phyloP scores from a whole-genome alignment of 2,888 invertebrate genomes.

The Heterodera filipjevi region DNA sequence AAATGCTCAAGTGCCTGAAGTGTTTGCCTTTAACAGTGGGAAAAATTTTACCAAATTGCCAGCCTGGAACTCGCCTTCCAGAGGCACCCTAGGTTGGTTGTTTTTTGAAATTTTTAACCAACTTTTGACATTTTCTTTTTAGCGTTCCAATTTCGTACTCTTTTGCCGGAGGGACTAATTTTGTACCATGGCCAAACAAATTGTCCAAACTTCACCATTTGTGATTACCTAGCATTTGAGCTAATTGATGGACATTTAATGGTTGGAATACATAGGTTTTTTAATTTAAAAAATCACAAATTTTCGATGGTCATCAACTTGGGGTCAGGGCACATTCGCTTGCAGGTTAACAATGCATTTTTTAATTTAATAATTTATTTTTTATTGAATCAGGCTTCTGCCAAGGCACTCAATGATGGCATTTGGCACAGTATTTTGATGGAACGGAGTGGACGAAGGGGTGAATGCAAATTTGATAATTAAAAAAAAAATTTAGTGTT shows the following conservation, averaged over 20 bases:
- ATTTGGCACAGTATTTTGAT: slow-evolving; percentile 60
- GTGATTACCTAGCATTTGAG: slow-evolving; percentile 90
- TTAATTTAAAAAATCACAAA: not conserved
- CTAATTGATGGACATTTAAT: slow-evolving; percentile 90
- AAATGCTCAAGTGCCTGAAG: slow-evolving; percentile 55
- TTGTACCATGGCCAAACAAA: slow-evolving; percentile 75
- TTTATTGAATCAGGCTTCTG: slow-evolving; percentile 48
- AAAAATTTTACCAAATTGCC: slow-evolving; percentile 51
- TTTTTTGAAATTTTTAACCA: not conserved
- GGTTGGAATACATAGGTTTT: slow-evolving; percentile 71
- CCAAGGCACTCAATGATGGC: slow-evolving; percentile 53
- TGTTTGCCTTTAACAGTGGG: slow-evolving; percentile 56
- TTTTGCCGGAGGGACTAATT: slow-evolving; percentile 89
- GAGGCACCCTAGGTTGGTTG: slow-evolving; percentile 53
- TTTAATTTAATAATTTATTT: no score
- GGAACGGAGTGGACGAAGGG: slow-evolving; percentile 58
- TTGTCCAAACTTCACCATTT: slow-evolving; percentile 69
- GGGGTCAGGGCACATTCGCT: slow-evolving; percentile 85
- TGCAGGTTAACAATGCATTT: no score
- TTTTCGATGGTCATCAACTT: slow-evolving; percentile 76
- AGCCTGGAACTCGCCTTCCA: slow-evolving; percentile 58
- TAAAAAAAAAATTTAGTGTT: no score
- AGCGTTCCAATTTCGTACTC: slow-evolving; percentile 80
- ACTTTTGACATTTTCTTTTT: slow-evolving; percentile 3
- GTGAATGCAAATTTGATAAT: slow-evolving; percentile 30